phyloP scores from a whole-genome alignment of 1,140 invertebrate species.

The Drosophila leontia region DNA sequence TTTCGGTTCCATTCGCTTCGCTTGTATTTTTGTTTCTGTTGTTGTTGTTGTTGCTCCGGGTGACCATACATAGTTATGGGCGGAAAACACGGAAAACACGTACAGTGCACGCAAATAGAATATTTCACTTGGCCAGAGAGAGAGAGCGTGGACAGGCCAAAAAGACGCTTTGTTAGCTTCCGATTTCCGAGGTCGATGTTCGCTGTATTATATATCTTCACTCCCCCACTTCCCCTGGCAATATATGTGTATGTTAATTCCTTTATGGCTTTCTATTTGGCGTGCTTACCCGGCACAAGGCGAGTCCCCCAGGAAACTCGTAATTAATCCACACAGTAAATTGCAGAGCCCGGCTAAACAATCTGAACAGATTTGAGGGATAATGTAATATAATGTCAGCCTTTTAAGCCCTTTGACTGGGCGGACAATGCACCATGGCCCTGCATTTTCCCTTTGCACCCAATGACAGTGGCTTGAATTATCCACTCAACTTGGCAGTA shows the following conservation, averaged over 20 bases:
- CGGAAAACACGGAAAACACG: conserved; percentile 34
- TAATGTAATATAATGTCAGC: conserved; percentile 1
- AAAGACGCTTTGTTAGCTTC: conserved; percentile 41
- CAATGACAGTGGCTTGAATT: conserved; percentile 19
- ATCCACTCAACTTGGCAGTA: conserved; percentile 11
- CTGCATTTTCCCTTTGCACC: neutral
- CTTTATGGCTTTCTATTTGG: conserved; percentile 19
- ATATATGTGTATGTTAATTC: conserved; percentile 24
- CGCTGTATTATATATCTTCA: conserved; percentile 18
- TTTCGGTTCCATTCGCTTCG: conserved; percentile 3
- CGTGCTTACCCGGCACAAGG: conserved; percentile 27
- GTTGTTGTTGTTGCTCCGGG: conserved; percentile 28
- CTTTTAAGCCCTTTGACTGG: neutral
- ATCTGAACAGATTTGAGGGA: conserved; percentile 17
- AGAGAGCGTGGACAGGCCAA: conserved; percentile 6
- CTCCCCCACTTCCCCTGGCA: no score
- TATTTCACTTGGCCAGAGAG: conserved; percentile 20
- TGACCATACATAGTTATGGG: conserved; percentile 45
- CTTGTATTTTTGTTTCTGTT: neutral
- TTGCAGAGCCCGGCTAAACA: conserved; percentile 7
- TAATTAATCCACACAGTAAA: conserved; percentile 37
- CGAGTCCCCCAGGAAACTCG: conserved; percentile 6
- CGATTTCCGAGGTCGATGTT: conserved; percentile 58
- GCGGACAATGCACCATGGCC: neutral
- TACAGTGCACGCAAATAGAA: conserved; percentile 51